These are phyloP conservation scores for Eupeodes luniger DNA, from an alignment of 2,888 invertebrate species.

Conservation along the genomic window DNA sequence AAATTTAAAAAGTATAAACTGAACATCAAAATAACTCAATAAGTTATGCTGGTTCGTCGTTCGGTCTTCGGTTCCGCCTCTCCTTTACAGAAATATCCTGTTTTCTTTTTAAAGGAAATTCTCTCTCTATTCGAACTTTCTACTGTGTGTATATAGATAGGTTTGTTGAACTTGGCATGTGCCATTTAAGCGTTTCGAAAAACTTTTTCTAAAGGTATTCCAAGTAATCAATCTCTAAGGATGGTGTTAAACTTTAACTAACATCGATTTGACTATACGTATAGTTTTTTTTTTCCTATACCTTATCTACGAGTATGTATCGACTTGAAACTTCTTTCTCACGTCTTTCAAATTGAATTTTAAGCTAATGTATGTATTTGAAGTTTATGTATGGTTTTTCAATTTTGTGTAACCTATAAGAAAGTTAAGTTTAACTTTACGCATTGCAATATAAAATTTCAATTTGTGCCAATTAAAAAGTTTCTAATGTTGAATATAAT, in stretches of 20 bases:
- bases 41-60: background rate
- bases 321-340: background rate
- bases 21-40: background rate
- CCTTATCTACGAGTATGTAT: no score
- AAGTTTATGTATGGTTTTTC: background rate
- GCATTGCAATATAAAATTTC: no score
- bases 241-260: background rate
- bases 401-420: background rate
- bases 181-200: background rate
- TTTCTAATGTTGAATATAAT: background rate
- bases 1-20: no score
- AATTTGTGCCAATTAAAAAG: slow-evolving; percentile 5
- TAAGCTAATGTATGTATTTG: background rate
- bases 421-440: background rate
- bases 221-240: slow-evolving; percentile 39
- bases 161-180: slow-evolving; percentile 18
- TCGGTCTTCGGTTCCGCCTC: background rate
- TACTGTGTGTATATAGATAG: background rate
- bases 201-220: slow-evolving; percentile 12
- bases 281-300: no score
- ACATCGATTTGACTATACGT: background rate
- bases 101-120: background rate
- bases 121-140: background rate
- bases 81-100: background rate
- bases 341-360: background rate